These are phyloP conservation scores for Meteorus colon DNA, from an alignment of 2,888 invertebrate species.

Conservation along the genomic window DNA sequence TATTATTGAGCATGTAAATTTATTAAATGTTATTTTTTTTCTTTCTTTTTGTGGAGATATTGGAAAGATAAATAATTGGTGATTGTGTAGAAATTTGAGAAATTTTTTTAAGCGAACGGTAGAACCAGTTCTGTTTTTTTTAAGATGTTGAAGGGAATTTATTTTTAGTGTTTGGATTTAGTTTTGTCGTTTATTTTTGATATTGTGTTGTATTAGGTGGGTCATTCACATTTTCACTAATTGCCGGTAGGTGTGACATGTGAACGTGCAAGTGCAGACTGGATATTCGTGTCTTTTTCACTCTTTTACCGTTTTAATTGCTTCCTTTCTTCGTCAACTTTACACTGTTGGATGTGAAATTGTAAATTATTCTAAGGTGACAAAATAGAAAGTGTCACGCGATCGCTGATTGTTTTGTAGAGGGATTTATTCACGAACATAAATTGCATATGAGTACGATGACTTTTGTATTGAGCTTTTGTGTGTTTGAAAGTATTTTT, in stretches of 20 bases:
- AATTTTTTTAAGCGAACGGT: neutral
- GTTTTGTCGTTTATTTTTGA: neutral
- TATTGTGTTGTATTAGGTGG: neutral
- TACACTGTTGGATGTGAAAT: neutral
- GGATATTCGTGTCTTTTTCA: too few species aligned
- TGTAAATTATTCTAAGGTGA: constrained; percentile 9
- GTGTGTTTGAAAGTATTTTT: too few species aligned
- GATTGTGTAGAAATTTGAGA: neutral
- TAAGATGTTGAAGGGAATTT: too few species aligned
- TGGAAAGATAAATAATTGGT: neutral
- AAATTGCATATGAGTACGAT: too few species aligned
- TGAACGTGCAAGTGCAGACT: neutral
- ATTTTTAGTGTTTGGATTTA: neutral
- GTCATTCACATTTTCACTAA: neutral
- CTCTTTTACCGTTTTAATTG: neutral
- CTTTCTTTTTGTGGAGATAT: neutral
- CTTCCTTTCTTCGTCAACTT: neutral
- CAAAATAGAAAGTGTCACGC: constrained; percentile 33
- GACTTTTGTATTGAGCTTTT: too few species aligned
- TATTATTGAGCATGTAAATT: neutral
- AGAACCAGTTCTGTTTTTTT: neutral
- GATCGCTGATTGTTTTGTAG: neutral
- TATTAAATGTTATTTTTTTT: neutral
- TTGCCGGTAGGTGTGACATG: neutral
- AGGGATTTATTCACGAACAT: too few species aligned